Evolutionary conservation across 1,140 invertebrate genomes (phyloP).

Genomic region (Pachyrhynchus sulphureomaculatus): DNA sequence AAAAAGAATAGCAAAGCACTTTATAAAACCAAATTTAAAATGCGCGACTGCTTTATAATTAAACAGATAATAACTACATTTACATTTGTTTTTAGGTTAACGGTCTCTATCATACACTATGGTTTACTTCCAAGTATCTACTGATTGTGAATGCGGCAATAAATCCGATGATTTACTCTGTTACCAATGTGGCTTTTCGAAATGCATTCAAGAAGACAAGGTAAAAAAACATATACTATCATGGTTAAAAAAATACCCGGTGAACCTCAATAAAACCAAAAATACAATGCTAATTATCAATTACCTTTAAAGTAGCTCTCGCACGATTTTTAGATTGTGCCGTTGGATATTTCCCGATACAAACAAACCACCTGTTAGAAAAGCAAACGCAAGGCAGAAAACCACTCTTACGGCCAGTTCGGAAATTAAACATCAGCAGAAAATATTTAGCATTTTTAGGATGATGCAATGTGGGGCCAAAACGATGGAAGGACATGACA

Average conservation of each 20-base stretch:
- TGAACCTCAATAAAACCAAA: too few relatives aligned
- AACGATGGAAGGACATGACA: slow-evolving; percentile 6
- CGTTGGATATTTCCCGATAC: slow-evolving; percentile 1
- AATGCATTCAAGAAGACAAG: slow-evolving; percentile 53
- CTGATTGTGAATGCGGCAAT: slow-evolving; percentile 70
- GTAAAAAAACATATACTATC: slow-evolving; percentile 62
- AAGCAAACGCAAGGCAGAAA: slow-evolving; percentile 7
- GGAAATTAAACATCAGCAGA: not conserved
- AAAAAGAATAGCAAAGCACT: too few relatives aligned
- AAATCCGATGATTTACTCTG: slow-evolving; percentile 74
- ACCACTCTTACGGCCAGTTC: not conserved
- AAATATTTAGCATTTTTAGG: slow-evolving; percentile 20
- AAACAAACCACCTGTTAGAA: not conserved
- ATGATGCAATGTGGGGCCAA: not conserved
- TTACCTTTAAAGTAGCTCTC: too few relatives aligned
- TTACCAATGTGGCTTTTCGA: slow-evolving; percentile 67
- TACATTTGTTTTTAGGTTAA: slow-evolving; percentile 55
- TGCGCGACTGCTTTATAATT: too few relatives aligned
- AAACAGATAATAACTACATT: too few relatives aligned
- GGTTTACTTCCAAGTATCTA: slow-evolving; percentile 67
- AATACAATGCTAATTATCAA: too few relatives aligned
- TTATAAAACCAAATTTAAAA: too few relatives aligned
- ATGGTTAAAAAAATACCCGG: slow-evolving; percentile 46
- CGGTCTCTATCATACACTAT: slow-evolving; percentile 57
- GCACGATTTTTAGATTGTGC: slow-evolving; percentile 18